These are phyloP conservation scores for Parascotia fuliginaria DNA, from an alignment of 2,888 invertebrate species.

Conservation along the genomic window DNA sequence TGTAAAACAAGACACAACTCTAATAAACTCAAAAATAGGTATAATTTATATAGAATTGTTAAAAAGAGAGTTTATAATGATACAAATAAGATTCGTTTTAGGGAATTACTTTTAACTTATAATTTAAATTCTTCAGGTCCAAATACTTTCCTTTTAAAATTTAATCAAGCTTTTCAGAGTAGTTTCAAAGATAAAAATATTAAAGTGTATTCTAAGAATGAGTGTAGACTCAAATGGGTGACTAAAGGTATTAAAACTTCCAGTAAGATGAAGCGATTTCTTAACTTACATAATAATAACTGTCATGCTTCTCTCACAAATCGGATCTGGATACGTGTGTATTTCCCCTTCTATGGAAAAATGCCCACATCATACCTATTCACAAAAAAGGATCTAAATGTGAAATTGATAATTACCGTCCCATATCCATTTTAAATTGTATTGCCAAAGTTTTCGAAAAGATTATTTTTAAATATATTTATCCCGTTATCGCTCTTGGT, in stretches of 20 bases:
- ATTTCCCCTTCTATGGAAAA: too few relatives aligned
- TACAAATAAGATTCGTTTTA: background rate
- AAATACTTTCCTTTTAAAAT: background rate
- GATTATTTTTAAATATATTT: too few relatives aligned
- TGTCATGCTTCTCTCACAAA: too few relatives aligned
- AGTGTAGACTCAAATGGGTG: background rate
- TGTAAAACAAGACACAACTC: background rate
- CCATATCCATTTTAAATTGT: too few relatives aligned
- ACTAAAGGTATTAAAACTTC: background rate
- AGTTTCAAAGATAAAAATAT: background rate
- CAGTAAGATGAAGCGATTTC: background rate
- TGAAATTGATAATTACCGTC: too few relatives aligned
- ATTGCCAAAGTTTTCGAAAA: too few relatives aligned
- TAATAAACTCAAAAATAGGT: background rate
- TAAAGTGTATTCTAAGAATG: background rate
- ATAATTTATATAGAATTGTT: background rate
- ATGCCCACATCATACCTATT: too few relatives aligned
- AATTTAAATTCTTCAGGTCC: background rate
- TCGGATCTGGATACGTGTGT: too few relatives aligned
- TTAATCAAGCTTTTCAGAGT: background rate
- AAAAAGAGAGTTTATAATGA: background rate
- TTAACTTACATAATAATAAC: too few relatives aligned
- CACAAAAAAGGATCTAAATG: too few relatives aligned
- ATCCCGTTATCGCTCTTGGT: too few relatives aligned
- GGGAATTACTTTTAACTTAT: background rate